Evolutionary conservation across 2,888 invertebrate genomes (phyloP).

Genomic region (Taenaris catops): DNA sequence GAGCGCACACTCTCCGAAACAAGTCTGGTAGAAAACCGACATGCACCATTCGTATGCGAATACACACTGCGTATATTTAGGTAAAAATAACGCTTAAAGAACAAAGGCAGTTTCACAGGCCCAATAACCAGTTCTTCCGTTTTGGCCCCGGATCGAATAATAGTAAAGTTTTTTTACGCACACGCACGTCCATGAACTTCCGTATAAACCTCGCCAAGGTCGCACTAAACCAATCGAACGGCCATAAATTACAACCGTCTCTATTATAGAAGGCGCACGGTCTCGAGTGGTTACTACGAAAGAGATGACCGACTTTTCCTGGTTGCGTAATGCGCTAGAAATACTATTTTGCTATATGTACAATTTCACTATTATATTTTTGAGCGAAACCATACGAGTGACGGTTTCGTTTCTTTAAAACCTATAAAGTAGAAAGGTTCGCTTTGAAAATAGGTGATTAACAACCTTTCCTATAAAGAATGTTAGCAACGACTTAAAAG

Average conservation of each 20-base stretch:
- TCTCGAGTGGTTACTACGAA: slow-evolving; percentile 45
- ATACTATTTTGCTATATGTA: too few species aligned
- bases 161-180: slow-evolving; percentile 20
- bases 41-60: too few species aligned
- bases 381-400: too few species aligned
- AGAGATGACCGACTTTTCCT: slow-evolving; percentile 65
- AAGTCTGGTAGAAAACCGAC: too few species aligned
- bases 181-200: slow-evolving; percentile 69
- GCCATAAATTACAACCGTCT: slow-evolving; percentile 49
- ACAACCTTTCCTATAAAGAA: slow-evolving; percentile 38
- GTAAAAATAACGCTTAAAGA: too few species aligned
- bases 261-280: slow-evolving; percentile 47
- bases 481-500: slow-evolving; percentile 31
- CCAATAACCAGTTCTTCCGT: slow-evolving; percentile 6
- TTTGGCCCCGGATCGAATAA: slow-evolving; percentile 8
- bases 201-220: slow-evolving; percentile 65
- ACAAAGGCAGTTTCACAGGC: slow-evolving; percentile 13
- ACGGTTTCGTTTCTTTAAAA: too few species aligned
- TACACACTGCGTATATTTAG: too few species aligned
- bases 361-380: too few species aligned
- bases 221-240: slow-evolving; percentile 56
- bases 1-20: too few species aligned
- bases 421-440: too few species aligned
- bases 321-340: slow-evolving; percentile 57
- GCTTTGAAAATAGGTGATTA: slow-evolving; percentile 32